phyloP scores from a whole-genome alignment of 2,888 invertebrate species.

The Ophion ellenae region DNA sequence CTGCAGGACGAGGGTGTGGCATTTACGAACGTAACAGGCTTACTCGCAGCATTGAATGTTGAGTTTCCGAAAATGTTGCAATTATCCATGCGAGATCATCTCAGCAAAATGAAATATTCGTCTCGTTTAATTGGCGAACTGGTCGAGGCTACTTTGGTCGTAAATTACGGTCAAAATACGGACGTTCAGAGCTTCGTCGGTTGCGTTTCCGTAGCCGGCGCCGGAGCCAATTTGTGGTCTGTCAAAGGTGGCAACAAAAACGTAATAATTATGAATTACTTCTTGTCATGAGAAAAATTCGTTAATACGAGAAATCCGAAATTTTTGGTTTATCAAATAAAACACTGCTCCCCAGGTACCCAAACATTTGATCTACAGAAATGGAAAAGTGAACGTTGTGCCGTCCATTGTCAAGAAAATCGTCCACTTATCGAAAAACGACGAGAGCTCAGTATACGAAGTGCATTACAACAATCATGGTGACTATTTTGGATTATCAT shows the following conservation, averaged over 20 bases:
- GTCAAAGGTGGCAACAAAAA: slow-evolving; percentile 86
- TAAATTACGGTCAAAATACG: slow-evolving; percentile 87
- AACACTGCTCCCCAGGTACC: slow-evolving; percentile 75
- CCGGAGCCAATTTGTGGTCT: slow-evolving; percentile 85
- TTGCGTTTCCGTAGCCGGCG: slow-evolving; percentile 85
- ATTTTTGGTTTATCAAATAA: too few relatives aligned
- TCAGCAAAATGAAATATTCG: slow-evolving; percentile 83
- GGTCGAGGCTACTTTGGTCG: slow-evolving; percentile 84
- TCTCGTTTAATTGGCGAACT: slow-evolving; percentile 85
- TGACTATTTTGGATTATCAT: slow-evolving; percentile 38
- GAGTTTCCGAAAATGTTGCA: slow-evolving; percentile 84
- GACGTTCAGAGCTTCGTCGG: slow-evolving; percentile 85
- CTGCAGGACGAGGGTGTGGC: slow-evolving; percentile 84
- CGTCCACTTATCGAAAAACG: slow-evolving; percentile 64
- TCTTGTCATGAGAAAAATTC: too few relatives aligned
- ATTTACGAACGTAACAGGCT: slow-evolving; percentile 84
- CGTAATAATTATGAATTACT: slow-evolving; percentile 72
- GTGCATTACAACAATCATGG: slow-evolving; percentile 74
- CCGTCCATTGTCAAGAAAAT: slow-evolving; percentile 76
- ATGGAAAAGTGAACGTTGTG: slow-evolving; percentile 73
- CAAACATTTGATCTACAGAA: slow-evolving; percentile 75
- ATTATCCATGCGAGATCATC: slow-evolving; percentile 79
- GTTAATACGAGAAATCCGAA: too few relatives aligned
- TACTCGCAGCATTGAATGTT: slow-evolving; percentile 85
- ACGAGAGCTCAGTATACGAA: slow-evolving; percentile 72